Percentiles rank a stretch among this genome's conserved stretches.
Evolutionary conservation across 2,888 invertebrate genomes (phyloP).

Genomic region (Lasius fuliginosus): DNA sequence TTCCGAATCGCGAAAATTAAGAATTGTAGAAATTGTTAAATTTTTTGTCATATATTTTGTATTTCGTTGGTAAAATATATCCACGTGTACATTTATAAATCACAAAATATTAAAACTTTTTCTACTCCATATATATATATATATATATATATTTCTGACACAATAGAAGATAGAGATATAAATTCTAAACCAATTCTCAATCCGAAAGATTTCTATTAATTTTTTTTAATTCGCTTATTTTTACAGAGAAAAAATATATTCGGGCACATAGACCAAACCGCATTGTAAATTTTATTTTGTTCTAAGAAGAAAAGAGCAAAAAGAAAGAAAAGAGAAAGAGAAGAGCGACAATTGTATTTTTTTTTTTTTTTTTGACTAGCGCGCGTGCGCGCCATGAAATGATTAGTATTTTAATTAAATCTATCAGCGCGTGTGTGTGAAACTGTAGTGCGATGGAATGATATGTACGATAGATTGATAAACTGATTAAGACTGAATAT

Average conservation of each 20-base stretch:
- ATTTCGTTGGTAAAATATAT: too few species aligned
- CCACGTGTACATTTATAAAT: neutral
- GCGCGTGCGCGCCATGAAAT: neutral
- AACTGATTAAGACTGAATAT: constrained; percentile 70
- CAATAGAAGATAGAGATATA: neutral
- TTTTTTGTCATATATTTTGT: neutral
- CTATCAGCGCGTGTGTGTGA: constrained; percentile 64
- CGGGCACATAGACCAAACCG: neutral
- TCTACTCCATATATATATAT: neutral
- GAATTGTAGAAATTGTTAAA: neutral
- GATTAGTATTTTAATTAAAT: constrained; percentile 44
- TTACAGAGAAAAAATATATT: neutral
- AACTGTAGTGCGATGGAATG: constrained; percentile 57
- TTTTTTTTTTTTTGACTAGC: constrained; percentile 32
- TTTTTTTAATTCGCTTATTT: neutral
- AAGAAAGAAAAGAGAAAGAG: neutral
- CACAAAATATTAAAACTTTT: neutral
- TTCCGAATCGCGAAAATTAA: neutral
- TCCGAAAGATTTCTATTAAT: neutral
- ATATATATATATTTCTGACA: neutral
- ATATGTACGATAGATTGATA: constrained; percentile 57
- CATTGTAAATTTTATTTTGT: constrained; percentile 24
- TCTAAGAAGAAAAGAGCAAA: neutral
- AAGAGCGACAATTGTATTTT: constrained; percentile 12
- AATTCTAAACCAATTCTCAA: neutral